These are phyloP conservation scores for Bryconaethiops microstoma DNA, from an alignment of 2,797 vertebrate genomes.

Conservation along the genomic window DNA sequence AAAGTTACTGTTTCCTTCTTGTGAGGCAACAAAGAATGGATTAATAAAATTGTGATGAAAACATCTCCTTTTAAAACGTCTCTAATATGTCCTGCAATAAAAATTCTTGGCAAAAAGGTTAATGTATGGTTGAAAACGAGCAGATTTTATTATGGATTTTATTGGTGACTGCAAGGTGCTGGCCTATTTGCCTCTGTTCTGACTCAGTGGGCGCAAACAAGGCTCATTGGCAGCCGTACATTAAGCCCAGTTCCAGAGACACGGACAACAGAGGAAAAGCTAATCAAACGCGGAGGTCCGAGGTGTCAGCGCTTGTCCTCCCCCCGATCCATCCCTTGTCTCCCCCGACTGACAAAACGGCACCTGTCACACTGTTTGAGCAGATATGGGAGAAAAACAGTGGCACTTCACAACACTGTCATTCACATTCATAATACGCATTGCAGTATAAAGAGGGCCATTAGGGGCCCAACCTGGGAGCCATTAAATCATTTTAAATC, in stretches of 20 bases:
- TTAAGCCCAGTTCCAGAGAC: conserved; percentile 20
- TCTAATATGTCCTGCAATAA: neutral
- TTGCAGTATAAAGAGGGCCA: conserved; percentile 99
- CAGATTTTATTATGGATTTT: neutral
- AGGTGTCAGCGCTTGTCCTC: conserved; percentile 38
- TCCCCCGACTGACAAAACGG: conserved; percentile 61
- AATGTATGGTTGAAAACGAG: neutral
- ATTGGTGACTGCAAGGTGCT: neutral
- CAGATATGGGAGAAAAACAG: conserved; percentile 77
- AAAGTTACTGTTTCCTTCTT: no score
- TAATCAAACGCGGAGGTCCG: conserved; percentile 8
- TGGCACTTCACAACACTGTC: conserved; percentile 98
- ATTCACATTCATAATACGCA: conserved; percentile 99
- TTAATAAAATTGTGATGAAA: neutral
- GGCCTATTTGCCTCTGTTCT: conserved; percentile 17
- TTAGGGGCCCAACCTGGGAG: conserved; percentile 99
- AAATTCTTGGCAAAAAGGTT: neutral
- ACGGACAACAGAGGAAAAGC: conserved; percentile 37
- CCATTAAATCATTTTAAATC: conserved; percentile 99
- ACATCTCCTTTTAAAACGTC: neutral
- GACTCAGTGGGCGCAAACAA: conserved; percentile 24
- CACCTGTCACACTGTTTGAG: conserved; percentile 80
- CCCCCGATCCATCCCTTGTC: conserved; percentile 49
- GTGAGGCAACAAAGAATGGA: neutral
- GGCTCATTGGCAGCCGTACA: conserved; percentile 13